A percentile compares a stretch with the other conserved stretches of the same genome.
These are phyloP conservation scores for Carapus acus DNA, from an alignment of 2,797 vertebrate genomes.

Conservation along the genomic window DNA sequence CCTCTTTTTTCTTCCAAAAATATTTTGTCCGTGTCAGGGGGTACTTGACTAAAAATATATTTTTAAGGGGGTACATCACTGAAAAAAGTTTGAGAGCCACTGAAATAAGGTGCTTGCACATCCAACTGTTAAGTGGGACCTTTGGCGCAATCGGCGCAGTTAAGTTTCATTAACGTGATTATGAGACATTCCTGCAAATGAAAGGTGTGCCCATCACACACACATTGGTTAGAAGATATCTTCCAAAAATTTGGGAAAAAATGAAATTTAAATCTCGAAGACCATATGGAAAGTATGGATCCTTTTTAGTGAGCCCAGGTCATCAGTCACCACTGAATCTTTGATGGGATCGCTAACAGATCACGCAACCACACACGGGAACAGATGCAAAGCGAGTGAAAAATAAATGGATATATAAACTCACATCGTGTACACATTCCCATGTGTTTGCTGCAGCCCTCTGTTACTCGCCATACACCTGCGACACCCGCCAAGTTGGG, in stretches of 20 bases:
- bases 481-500: slow-evolving; percentile 17
- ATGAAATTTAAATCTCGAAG: slow-evolving; percentile 47
- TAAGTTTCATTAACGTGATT: no score
- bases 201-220: no score
- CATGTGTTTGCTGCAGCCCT: slow-evolving; percentile 8
- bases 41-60: no score
- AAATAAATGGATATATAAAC: slow-evolving; percentile 33
- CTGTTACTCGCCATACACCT: slow-evolving; percentile 27
- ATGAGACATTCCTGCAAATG: no score
- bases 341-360: slow-evolving; percentile 51
- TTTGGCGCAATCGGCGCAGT: no score
- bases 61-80: no score
- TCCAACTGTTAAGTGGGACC: no score
- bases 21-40: no score
- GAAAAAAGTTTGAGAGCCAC: no score
- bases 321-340: slow-evolving; percentile 56
- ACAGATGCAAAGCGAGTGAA: slow-evolving; percentile 24
- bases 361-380: slow-evolving; percentile 27
- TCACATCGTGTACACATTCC: slow-evolving; percentile 13
- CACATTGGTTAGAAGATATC: no score
- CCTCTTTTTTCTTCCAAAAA: no score
- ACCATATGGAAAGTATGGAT: slow-evolving; percentile 46
- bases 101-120: no score
- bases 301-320: slow-evolving; percentile 27
- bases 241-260: slow-evolving; percentile 13